Evolutionary conservation across 2,888 invertebrate species (phyloP).

Genomic region (Dryadula phaetusa): DNA sequence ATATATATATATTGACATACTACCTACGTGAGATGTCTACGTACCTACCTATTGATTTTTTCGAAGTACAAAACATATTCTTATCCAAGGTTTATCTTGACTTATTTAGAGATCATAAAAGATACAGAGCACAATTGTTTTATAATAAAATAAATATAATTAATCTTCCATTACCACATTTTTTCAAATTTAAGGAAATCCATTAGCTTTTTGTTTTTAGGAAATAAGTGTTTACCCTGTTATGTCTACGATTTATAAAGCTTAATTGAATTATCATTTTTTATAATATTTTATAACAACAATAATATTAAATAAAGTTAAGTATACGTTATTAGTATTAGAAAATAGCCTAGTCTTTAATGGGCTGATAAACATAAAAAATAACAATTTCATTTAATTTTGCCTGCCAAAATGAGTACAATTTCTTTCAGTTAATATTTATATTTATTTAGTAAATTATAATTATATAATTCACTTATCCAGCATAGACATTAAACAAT

Average conservation of each 20-base stretch:
- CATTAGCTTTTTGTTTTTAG: conserved; percentile 19
- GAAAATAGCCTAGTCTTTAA: no score
- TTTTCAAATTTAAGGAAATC: conserved; percentile 23
- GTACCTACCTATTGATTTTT: background rate
- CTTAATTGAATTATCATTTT: conserved; percentile 13
- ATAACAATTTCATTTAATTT: no score
- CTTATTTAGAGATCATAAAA: conserved; percentile 8
- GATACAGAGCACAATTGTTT: conserved; percentile 12
- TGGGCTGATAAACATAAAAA: no score
- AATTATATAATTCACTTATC: no score
- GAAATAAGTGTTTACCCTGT: background rate
- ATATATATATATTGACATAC: no score
- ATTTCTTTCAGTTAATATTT: no score
- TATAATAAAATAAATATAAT: conserved; percentile 20
- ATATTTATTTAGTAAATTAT: no score
- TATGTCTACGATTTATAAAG: background rate
- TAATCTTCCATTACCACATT: conserved; percentile 11
- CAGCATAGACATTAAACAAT: no score
- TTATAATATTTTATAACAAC: background rate
- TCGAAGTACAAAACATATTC: conserved; percentile 5
- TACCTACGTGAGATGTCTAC: no score
- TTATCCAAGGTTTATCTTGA: conserved; percentile 17
- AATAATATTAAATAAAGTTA: background rate
- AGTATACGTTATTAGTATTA: no score
- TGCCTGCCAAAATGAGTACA: no score